Evolutionary conservation across 1,140 invertebrate species (phyloP).

Genomic region (Drosophila subobscura): DNA sequence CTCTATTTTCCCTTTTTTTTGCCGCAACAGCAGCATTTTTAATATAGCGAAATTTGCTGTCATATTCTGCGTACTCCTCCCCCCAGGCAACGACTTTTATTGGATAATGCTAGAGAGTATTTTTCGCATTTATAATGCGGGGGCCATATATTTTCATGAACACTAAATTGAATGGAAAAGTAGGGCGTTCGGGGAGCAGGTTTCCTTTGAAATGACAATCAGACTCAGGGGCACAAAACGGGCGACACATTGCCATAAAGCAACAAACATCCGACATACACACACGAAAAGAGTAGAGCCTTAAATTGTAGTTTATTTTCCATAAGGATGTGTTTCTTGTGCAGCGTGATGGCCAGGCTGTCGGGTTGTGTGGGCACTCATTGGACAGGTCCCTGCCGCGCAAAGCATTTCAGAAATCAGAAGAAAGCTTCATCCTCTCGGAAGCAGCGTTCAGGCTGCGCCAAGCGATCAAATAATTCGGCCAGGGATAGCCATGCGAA

Average conservation of each 20-base stretch:
- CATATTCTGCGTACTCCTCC: conserved; percentile 35
- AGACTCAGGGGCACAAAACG: neutral
- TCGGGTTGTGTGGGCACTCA: too few relatives aligned
- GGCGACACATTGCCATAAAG: neutral
- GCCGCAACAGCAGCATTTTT: conserved; percentile 77
- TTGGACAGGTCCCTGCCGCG: too few relatives aligned
- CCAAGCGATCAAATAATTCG: too few relatives aligned
- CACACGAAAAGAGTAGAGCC: neutral
- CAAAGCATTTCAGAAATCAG: too few relatives aligned
- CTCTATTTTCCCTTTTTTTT: conserved; percentile 49
- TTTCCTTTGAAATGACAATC: conserved; percentile 24
- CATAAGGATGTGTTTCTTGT: too few relatives aligned
- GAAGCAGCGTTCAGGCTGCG: too few relatives aligned
- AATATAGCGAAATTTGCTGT: conserved; percentile 67
- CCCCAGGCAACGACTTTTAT: conserved; percentile 45
- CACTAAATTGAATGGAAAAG: conserved; percentile 65
- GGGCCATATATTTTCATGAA: conserved; percentile 73
- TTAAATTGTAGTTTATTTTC: neutral
- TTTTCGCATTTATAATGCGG: conserved; percentile 78
- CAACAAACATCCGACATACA: neutral
- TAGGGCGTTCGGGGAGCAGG: conserved; percentile 3
- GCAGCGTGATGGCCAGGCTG: too few relatives aligned
- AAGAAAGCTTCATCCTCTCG: too few relatives aligned
- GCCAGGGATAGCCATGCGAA: too few relatives aligned
- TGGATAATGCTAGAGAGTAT: conserved; percentile 60